Evolutionary conservation across 2,797 vertebrate genomes (phyloP), one percentile per base, ranked within the genome.

Genomic region (Tarsius wallacei): DNA sequence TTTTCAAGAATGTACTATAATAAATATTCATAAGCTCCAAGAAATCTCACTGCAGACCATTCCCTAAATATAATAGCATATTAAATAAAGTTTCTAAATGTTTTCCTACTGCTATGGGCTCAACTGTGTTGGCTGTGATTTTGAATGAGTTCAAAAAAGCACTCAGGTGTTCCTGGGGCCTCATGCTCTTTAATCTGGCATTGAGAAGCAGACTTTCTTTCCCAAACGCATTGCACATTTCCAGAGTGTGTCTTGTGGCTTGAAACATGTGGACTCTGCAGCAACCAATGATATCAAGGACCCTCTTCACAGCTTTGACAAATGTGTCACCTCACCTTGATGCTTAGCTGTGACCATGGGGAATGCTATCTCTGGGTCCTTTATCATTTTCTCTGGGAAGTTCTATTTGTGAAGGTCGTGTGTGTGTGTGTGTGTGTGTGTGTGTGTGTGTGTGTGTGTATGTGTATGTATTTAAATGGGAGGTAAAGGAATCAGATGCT

Each of bases 21-120:
- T 98, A 96, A 76, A 93, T 97, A 97, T 98, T 97, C 78, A 74
- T 91, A 83, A 88, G 66, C 87, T 91, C 78, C 80, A 14, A 93
- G 19, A 93, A 87, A 81, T 86, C 96, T 97, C 64, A 33, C 88
- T 36, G 24, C 0, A 28, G 96, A 71, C 87, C 61, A 91, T 90
- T 91, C 55, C 76, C 88, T 71, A 21, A 13, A 26, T 61, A 4
- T 80, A 42, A 66, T 28, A 36, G 61, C 0, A 1, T 86, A 84
- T 85, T 92, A 97, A 96, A 51, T 95, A 88, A 97, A 26, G 55
- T 93, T 59, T 91, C 70, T 83, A 71, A 57, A 70, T 89, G 26
- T 63, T 93, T 97, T 96, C 59, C 93, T 42, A 49, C 22, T 55
- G 78, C 94, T 31, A 16, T 10, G 68, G 90, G 59, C 47, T 68